Evolutionary conservation across 1,140 invertebrate species (phyloP).

Genomic region (Sipha flava): DNA sequence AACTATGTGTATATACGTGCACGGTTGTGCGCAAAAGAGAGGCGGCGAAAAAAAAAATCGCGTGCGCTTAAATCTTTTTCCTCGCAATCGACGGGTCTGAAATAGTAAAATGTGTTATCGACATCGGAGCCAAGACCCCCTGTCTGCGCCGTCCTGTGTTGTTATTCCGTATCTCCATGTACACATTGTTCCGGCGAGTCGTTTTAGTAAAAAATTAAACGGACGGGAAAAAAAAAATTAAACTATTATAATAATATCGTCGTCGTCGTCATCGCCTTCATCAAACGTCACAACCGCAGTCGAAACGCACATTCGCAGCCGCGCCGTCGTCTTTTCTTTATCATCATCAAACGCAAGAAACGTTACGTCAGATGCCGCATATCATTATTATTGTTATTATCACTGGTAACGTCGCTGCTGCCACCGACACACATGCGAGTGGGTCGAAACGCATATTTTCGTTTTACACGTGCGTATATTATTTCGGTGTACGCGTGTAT

Average conservation of each 20-base stretch:
- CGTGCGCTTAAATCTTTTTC: too few relatives aligned
- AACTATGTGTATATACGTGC: too few relatives aligned
- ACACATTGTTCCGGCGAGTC: too few relatives aligned
- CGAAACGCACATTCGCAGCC: neutral
- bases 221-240: neutral
- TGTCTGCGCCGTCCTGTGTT: too few relatives aligned
- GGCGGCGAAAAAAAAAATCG: too few relatives aligned
- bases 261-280: neutral
- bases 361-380: neutral
- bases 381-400: neutral
- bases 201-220: neutral
- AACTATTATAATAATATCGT: neutral
- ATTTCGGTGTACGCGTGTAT: neutral
- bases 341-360: neutral
- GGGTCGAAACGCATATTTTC: neutral
- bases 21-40: too few relatives aligned
- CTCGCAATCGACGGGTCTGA: too few relatives aligned
- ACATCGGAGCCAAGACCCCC: too few relatives aligned
- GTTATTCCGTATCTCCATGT: too few relatives aligned
- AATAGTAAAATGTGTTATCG: too few relatives aligned
- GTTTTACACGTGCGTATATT: neutral
- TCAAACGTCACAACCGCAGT: neutral
- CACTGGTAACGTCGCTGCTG: neutral
- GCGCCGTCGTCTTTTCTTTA: neutral
- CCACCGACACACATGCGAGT: neutral